Conservation (phyloP, 2,113 vertebrate genomes). For the Tichodroma muraria region DNA sequence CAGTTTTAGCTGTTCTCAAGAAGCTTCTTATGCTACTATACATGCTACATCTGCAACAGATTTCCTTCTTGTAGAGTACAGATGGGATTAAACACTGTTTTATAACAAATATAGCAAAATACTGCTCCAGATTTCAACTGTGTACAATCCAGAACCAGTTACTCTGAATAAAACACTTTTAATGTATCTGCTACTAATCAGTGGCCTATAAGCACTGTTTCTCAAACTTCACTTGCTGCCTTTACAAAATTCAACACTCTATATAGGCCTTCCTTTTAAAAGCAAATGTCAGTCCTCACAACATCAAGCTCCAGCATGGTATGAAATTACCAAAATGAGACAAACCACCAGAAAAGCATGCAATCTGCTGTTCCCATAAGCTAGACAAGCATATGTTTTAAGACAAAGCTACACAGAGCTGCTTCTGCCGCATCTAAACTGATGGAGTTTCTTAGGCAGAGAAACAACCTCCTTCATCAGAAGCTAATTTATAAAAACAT, state of each 20-base stretch:
- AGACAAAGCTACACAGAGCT: neutral
- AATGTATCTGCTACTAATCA: neutral
- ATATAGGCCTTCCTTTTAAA: neutral
- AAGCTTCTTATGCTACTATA: constrained; percentile 11
- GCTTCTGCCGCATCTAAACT: neutral
- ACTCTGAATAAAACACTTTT: neutral
- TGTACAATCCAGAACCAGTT: neutral
- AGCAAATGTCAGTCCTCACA: neutral
- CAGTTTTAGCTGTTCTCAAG: neutral
- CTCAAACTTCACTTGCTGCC: neutral
- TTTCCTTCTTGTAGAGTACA: constrained; percentile 34
- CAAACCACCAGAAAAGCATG: neutral
- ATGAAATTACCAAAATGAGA: neutral
- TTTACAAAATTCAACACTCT: neutral
- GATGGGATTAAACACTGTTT: constrained; percentile 54
- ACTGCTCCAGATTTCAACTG: neutral
- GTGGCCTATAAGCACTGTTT: neutral
- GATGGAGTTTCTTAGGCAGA: neutral
- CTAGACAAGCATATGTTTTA: neutral
- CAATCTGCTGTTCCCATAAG: neutral
- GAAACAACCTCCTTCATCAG: neutral
- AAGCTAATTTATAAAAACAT: neutral
- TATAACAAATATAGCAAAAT: constrained; percentile 39
- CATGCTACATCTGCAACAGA: constrained; percentile 37
- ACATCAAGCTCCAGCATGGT: neutral